These are phyloP conservation scores for Pimephales promelas DNA, from an alignment of 2,113 vertebrate genomes.

Conservation along the genomic window DNA sequence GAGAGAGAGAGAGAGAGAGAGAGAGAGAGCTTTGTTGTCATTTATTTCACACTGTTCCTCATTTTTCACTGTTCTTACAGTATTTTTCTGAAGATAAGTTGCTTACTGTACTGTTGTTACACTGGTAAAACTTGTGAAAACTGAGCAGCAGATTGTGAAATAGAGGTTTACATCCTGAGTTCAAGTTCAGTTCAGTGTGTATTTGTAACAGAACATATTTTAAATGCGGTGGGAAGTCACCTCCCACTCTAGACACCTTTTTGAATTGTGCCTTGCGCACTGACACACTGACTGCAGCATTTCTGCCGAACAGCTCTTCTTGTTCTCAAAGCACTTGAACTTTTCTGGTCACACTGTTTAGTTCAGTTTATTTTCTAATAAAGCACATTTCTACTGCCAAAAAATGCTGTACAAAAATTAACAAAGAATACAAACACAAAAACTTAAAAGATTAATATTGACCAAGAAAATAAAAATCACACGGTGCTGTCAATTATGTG, in stretches of 20 bases:
- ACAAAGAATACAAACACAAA: no score
- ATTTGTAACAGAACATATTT: conserved; percentile 35
- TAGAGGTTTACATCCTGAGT: background rate
- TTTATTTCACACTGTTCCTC: background rate
- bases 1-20: no score
- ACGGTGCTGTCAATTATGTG: background rate
- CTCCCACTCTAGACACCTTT: conserved; percentile 22
- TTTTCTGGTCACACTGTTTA: background rate
- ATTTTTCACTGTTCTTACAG: background rate
- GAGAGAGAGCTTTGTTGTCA: no score
- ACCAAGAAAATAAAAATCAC: background rate
- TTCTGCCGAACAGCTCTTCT: conserved; percentile 23
- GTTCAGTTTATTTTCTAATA: no score
- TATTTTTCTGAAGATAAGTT: background rate
- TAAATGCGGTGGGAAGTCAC: conserved; percentile 29
- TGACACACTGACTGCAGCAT: conserved; percentile 48
- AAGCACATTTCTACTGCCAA: no score
- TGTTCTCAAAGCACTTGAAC: conserved; percentile 26
- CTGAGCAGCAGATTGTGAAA: conserved; percentile 8
- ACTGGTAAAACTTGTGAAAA: background rate
- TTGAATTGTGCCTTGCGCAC: conserved; percentile 29
- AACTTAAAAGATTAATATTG: no score
- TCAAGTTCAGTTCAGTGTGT: conserved; percentile 40
- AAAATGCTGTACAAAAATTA: no score
- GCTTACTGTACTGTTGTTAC: background rate